A percentile compares a stretch with the other conserved stretches of the same genome.
Conservation (phyloP, 2,888 invertebrate genomes). For the Nebria salina region DNA sequence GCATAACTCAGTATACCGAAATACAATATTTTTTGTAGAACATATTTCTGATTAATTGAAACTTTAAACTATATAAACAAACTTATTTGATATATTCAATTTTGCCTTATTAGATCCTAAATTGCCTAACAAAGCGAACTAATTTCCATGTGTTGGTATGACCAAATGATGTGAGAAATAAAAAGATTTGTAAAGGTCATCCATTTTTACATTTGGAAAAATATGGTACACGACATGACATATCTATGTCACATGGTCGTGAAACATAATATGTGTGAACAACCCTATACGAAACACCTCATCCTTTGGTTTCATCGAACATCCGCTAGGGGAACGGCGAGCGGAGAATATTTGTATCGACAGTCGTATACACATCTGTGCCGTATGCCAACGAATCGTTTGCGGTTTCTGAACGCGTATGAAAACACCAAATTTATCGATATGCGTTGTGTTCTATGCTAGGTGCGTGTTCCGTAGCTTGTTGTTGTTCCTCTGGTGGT, state of each 20-base stretch:
- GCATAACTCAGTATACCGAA: too few species aligned
- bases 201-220: constrained; percentile 13
- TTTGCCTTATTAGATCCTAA: too few species aligned
- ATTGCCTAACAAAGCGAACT: neutral
- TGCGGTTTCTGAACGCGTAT: constrained; percentile 44
- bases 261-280: constrained; percentile 27
- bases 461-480: constrained; percentile 16
- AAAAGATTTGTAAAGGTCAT: constrained; percentile 32
- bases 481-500: constrained; percentile 22
- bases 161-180: neutral
- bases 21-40: too few species aligned
- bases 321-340: neutral
- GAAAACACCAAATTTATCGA: constrained; percentile 40
- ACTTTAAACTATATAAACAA: neutral
- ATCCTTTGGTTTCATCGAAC: neutral
- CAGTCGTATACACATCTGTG: constrained; percentile 28
- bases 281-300: constrained; percentile 5
- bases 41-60: too few species aligned
- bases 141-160: neutral
- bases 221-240: constrained; percentile 27
- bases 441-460: constrained; percentile 13
- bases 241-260: constrained; percentile 38
- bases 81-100: too few species aligned
- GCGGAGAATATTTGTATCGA: neutral
- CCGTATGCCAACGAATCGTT: constrained; percentile 23